Evolutionary conservation across 2,113 vertebrate genomes (phyloP).

Genomic region (Pseudonaja textilis): DNA sequence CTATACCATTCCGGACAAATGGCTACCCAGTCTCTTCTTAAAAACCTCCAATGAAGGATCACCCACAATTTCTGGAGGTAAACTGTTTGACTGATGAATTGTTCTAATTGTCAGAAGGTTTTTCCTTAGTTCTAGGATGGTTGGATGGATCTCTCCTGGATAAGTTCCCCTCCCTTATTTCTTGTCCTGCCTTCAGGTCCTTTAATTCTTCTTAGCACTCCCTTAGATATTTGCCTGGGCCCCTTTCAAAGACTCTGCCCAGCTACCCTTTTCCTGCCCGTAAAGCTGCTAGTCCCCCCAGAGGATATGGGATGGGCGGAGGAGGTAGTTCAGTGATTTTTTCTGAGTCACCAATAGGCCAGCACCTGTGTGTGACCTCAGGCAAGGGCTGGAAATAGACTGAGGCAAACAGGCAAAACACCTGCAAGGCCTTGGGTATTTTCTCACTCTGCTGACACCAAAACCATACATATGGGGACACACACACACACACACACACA

Average conservation of each 20-base stretch:
- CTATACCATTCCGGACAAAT: not conserved
- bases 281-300: not conserved
- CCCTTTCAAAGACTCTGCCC: not conserved
- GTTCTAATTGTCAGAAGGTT: not conserved
- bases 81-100: no score
- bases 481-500: not conserved
- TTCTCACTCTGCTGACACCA: not conserved
- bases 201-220: not conserved
- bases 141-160: not conserved
- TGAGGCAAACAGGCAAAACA: constrained; percentile 26
- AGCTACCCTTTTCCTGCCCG: not conserved
- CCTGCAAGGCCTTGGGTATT: not conserved
- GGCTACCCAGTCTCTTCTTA: not conserved
- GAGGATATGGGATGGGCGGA: constrained; percentile 23
- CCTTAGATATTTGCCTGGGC: not conserved
- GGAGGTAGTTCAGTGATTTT: not conserved
- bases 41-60: not conserved
- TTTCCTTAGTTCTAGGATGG: not conserved
- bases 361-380: constrained; percentile 34
- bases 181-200: not conserved
- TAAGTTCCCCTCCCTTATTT: not conserved
- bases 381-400: not conserved
- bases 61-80: not conserved
- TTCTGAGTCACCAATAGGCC: constrained; percentile 35
- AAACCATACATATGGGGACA: not conserved